These are phyloP conservation scores for Mystacides longicornis DNA, from an alignment of 2,888 invertebrate genomes.

Conservation along the genomic window DNA sequence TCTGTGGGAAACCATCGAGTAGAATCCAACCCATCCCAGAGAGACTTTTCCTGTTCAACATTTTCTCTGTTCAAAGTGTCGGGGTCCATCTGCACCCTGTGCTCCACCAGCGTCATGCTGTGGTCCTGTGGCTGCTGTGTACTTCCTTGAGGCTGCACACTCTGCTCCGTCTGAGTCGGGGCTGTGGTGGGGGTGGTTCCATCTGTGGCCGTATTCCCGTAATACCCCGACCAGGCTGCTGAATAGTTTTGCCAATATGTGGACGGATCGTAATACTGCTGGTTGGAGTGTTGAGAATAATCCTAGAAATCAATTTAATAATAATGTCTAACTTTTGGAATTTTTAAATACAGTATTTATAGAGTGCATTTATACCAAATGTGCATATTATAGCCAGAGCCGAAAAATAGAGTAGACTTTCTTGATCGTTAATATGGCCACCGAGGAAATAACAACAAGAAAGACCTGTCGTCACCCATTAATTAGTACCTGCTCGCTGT, in stretches of 20 bases:
- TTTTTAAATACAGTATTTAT: no score
- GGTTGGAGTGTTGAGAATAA: slow-evolving; percentile 38
- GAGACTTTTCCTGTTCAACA: slow-evolving; percentile 64
- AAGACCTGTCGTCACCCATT: no score
- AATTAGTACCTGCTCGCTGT: no score
- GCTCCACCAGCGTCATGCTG: slow-evolving; percentile 73
- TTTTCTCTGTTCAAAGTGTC: slow-evolving; percentile 72
- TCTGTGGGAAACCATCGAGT: slow-evolving; percentile 81
- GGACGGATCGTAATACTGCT: slow-evolving; percentile 75
- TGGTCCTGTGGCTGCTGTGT: slow-evolving; percentile 43
- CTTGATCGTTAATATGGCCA: no score
- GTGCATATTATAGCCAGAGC: no score
- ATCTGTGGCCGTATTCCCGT: slow-evolving; percentile 36
- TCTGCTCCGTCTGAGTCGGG: slow-evolving; percentile 15
- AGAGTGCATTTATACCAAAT: no score
- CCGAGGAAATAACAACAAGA: no score
- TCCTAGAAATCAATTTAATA: no score
- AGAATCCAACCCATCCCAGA: slow-evolving; percentile 76
- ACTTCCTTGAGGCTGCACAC: slow-evolving; percentile 25
- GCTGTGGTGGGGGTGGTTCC: slow-evolving; percentile 37
- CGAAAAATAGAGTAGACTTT: no score
- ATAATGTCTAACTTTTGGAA: no score
- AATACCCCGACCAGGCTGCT: slow-evolving; percentile 71
- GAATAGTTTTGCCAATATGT: slow-evolving; percentile 84
- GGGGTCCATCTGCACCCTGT: slow-evolving; percentile 64